These are phyloP conservation scores for Panthera tigris DNA, from an alignment of 2,113 vertebrate genomes.

Conservation along the genomic window DNA sequence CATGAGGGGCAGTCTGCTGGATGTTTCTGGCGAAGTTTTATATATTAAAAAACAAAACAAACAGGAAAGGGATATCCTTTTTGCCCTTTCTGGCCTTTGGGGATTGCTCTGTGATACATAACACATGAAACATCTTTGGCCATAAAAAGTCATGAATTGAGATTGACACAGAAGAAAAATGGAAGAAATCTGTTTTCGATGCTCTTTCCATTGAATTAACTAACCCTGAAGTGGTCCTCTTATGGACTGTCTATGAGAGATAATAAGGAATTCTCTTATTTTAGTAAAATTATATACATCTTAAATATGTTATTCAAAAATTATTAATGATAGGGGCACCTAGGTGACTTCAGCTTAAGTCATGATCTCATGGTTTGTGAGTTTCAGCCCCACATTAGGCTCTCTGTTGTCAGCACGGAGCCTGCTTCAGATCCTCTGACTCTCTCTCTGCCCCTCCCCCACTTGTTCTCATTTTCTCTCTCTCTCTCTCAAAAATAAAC, in stretches of 20 bases:
- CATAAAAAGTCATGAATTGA: neutral
- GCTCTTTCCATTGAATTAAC: conserved; percentile 23
- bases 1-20: neutral
- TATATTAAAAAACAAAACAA: neutral
- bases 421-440: too few relatives aligned
- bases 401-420: too few relatives aligned
- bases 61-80: neutral
- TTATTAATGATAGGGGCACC: too few relatives aligned
- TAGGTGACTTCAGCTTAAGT: too few relatives aligned
- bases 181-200: neutral
- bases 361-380: too few relatives aligned
- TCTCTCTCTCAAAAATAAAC: too few relatives aligned
- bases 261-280: neutral
- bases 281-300: neutral
- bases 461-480: too few relatives aligned
- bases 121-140: neutral
- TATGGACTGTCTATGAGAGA: neutral
- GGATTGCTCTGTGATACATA: neutral
- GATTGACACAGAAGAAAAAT: neutral
- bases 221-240: neutral
- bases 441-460: too few relatives aligned
- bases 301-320: neutral
- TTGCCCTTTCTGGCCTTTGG: neutral
- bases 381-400: too few relatives aligned
- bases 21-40: neutral